Percentiles rank a stretch among this genome's conserved stretches.
phyloP scores from a whole-genome alignment of 2,888 invertebrate species.

The Nephrotoma flavescens region DNA sequence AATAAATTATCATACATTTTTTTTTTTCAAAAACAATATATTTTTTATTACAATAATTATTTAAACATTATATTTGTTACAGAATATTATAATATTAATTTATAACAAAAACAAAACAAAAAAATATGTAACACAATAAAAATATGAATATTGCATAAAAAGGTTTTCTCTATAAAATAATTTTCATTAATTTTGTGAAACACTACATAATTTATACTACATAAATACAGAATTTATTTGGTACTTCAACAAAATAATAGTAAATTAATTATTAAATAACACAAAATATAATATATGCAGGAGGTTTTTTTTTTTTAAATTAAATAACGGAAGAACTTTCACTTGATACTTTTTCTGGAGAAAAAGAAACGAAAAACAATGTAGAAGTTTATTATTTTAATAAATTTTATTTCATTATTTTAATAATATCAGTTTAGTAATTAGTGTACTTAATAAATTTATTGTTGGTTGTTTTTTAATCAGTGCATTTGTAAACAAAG shows the following conservation, averaged over 20 bases:
- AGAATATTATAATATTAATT: not conserved
- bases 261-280: not conserved
- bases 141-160: not conserved
- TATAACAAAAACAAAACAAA: not conserved
- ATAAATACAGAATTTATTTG: not conserved
- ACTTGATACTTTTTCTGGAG: not conserved
- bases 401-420: not conserved
- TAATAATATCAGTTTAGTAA: not conserved
- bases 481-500: not conserved
- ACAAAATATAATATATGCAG: not conserved
- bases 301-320: not conserved
- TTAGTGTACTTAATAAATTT: not conserved
- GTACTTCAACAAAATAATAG: not conserved
- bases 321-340: not conserved
- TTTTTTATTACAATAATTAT: not conserved
- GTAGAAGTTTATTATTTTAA: not conserved
- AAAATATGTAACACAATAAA: not conserved
- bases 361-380: not conserved
- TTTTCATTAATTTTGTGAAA: not conserved
- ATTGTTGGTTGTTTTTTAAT: not conserved
- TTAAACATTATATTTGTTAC: not conserved
- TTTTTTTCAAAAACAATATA: not conserved
- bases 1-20: not conserved
- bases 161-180: not conserved
- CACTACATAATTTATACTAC: not conserved